Conservation (phyloP, 2,888 invertebrate genomes). For the Lampropteryx suffumata region DNA sequence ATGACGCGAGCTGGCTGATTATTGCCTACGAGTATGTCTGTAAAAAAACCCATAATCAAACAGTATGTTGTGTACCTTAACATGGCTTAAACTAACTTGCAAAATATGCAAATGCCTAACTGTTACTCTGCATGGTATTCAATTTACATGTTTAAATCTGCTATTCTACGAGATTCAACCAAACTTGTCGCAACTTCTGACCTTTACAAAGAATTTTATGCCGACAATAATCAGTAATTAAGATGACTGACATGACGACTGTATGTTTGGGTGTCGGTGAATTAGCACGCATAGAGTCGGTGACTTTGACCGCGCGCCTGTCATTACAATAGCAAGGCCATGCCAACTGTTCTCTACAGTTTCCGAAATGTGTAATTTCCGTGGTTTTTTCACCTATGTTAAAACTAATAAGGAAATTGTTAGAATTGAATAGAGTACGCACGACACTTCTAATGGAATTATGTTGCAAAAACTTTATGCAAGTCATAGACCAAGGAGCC, state of each 20-base stretch:
- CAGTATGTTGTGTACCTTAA: too few species aligned
- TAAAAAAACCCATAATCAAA: too few species aligned
- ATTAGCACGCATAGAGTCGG: constrained; percentile 37
- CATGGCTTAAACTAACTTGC: neutral
- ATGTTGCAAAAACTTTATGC: neutral
- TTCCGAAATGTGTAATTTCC: constrained; percentile 39
- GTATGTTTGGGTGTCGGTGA: constrained; percentile 9
- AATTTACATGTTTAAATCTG: neutral
- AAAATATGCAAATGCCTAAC: neutral
- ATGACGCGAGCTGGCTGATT: too few species aligned
- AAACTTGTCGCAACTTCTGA: constrained; percentile 19
- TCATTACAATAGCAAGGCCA: constrained; percentile 57
- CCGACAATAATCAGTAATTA: constrained; percentile 22
- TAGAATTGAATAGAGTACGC: constrained; percentile 9
- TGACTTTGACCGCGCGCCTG: constrained; percentile 62
- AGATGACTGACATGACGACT: constrained; percentile 13
- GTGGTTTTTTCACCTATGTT: constrained; percentile 32
- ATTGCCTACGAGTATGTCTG: too few species aligned
- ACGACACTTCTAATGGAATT: neutral
- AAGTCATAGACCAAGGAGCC: neutral
- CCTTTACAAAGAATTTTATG: constrained; percentile 16
- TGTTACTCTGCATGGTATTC: neutral
- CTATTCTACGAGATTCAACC: constrained; percentile 5
- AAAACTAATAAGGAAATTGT: constrained; percentile 19
- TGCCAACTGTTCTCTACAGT: constrained; percentile 20